phyloP scores from a whole-genome alignment of 2,113 vertebrate genomes.

The Malurus melanocephalus region DNA sequence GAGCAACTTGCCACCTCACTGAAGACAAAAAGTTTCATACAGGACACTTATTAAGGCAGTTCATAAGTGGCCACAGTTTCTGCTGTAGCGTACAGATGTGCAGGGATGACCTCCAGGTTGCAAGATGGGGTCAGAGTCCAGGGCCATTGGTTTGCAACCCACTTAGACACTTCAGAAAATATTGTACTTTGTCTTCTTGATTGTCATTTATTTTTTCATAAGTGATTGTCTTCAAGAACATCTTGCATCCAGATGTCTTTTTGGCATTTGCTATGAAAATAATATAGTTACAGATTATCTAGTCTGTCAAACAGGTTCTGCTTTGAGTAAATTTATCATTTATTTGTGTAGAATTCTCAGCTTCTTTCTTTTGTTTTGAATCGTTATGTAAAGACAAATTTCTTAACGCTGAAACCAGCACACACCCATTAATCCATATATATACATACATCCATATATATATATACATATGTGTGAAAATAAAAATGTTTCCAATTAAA shows the following conservation, averaged over 20 bases:
- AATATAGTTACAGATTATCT: background rate
- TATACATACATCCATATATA: fast-evolving
- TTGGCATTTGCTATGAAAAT: background rate
- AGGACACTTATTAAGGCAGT: background rate
- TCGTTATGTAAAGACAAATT: background rate
- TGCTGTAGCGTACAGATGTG: background rate
- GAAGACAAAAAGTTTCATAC: background rate
- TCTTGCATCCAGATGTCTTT: background rate
- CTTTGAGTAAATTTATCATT: background rate
- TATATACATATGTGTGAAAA: background rate
- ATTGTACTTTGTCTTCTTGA: background rate
- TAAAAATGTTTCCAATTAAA: background rate
- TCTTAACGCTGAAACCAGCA: background rate
- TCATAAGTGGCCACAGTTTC: background rate
- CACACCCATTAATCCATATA: background rate
- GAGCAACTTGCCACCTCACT: background rate
- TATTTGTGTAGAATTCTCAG: background rate
- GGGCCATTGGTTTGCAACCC: background rate
- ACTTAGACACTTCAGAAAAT: background rate
- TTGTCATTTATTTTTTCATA: background rate
- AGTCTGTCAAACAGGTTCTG: background rate
- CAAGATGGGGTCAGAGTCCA: background rate
- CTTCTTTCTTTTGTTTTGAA: background rate
- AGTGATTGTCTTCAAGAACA: background rate
- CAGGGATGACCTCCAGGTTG: fast-evolving